Evolutionary conservation across 2,888 invertebrate genomes (phyloP).

Genomic region (Cyclophora punctaria): DNA sequence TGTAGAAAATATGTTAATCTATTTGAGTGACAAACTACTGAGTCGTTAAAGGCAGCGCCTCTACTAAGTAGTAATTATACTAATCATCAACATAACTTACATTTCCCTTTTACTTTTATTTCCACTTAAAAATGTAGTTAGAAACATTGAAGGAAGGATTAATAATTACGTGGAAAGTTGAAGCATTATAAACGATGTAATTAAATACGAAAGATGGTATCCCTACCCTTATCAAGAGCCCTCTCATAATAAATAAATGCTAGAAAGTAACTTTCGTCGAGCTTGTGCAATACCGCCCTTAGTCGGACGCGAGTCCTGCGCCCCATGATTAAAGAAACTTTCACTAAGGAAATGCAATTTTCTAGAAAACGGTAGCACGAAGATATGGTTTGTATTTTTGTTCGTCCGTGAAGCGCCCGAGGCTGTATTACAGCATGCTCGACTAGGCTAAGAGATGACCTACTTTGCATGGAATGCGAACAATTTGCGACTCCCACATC

Average conservation of each 20-base stretch:
- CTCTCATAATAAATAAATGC: constrained; percentile 36
- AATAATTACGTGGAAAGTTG: constrained; percentile 17
- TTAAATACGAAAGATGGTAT: constrained; percentile 37
- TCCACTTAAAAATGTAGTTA: constrained; percentile 2
- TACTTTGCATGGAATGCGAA: constrained; percentile 34
- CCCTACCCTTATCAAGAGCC: constrained; percentile 13
- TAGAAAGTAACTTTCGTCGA: constrained; percentile 37
- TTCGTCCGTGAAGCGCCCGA: constrained; percentile 52
- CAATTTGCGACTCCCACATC: too few relatives aligned
- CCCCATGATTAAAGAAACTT: constrained; percentile 61
- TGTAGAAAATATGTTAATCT: too few relatives aligned
- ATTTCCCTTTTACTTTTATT: background rate
- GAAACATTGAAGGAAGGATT: constrained; percentile 1
- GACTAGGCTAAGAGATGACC: constrained; percentile 50
- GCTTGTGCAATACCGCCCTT: constrained; percentile 56
- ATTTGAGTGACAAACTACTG: too few relatives aligned
- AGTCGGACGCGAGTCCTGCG: constrained; percentile 49
- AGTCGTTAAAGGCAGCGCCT: too few relatives aligned
- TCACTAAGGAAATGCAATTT: constrained; percentile 72
- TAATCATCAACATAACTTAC: background rate
- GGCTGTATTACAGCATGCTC: constrained; percentile 59
- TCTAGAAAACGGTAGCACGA: constrained; percentile 72
- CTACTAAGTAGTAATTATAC: too few relatives aligned
- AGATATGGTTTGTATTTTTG: constrained; percentile 64
- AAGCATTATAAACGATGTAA: constrained; percentile 28